These are phyloP conservation scores for Cheirogaleus medius DNA, from an alignment of 2,113 vertebrate genomes.

Conservation along the genomic window DNA sequence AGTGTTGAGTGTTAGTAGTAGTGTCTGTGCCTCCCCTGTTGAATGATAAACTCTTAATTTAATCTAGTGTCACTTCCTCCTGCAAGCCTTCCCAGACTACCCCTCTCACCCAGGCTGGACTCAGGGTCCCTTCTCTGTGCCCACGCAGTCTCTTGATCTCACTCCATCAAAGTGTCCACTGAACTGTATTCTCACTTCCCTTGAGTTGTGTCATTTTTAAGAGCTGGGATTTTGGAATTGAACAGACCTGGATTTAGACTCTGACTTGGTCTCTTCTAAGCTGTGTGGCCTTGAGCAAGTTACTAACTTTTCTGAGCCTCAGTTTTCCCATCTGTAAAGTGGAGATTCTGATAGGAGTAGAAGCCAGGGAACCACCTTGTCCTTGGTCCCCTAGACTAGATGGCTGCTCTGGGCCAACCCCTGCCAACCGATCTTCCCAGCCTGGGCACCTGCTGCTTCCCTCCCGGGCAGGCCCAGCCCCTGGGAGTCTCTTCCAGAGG, in stretches of 20 bases:
- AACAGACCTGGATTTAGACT: background rate
- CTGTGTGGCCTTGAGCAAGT: background rate
- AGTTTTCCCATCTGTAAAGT: background rate
- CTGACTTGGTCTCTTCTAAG: background rate
- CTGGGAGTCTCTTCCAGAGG: accelerated
- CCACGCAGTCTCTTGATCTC: background rate
- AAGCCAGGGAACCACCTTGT: background rate
- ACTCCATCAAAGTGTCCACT: background rate
- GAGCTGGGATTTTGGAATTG: background rate
- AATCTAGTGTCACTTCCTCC: background rate
- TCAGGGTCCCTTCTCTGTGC: background rate
- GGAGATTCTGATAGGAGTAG: background rate
- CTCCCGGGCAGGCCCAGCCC: background rate
- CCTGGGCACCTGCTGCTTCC: background rate
- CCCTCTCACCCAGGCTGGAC: background rate
- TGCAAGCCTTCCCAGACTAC: background rate
- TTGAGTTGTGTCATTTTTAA: background rate
- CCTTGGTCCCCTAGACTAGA: background rate
- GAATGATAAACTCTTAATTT: background rate
- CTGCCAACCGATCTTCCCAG: background rate
- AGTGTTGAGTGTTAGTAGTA: background rate
- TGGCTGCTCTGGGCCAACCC: background rate
- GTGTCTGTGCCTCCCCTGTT: background rate
- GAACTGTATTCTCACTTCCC: background rate
- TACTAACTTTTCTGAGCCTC: background rate